These are phyloP conservation scores for Drosophila repletoides DNA, from an alignment of 1,140 invertebrate genomes.

Conservation along the genomic window DNA sequence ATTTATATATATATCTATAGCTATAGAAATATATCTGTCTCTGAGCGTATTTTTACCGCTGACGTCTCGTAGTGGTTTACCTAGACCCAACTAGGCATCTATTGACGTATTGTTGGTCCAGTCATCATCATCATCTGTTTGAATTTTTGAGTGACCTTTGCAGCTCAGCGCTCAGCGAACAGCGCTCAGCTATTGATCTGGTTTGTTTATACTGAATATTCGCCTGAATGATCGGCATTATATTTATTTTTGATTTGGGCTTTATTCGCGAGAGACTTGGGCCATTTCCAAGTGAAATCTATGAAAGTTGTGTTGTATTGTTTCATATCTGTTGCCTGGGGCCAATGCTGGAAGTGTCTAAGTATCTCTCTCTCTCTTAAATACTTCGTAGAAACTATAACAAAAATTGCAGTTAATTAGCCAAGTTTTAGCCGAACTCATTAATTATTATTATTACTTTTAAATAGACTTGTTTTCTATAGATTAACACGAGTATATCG, in stretches of 20 bases:
- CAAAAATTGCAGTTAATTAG: no score
- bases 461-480: no score
- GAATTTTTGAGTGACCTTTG: conserved; percentile 56
- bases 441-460: no score
- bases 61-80: conserved; percentile 64
- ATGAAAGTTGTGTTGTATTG: conserved; percentile 59
- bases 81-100: conserved; percentile 74
- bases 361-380: no score
- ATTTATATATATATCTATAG: conserved; percentile 9
- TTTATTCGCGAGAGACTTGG: conserved; percentile 49
- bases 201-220: conserved; percentile 43
- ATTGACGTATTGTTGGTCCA: conserved; percentile 51
- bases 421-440: no score
- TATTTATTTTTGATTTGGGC: conserved; percentile 33
- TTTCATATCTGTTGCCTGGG: not conserved
- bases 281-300: conserved; percentile 79
- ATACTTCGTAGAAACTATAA: no score
- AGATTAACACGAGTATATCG: no score
- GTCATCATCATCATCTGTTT: conserved; percentile 38
- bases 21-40: conserved; percentile 2
- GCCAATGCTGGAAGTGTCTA: no score
- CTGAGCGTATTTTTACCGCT: conserved; percentile 51
- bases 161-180: no score
- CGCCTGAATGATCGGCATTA: conserved; percentile 17
- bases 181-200: conserved; percentile 66